phyloP scores from a whole-genome alignment of 2,797 vertebrate genomes.

The Chiroxiphia lanceolata region DNA sequence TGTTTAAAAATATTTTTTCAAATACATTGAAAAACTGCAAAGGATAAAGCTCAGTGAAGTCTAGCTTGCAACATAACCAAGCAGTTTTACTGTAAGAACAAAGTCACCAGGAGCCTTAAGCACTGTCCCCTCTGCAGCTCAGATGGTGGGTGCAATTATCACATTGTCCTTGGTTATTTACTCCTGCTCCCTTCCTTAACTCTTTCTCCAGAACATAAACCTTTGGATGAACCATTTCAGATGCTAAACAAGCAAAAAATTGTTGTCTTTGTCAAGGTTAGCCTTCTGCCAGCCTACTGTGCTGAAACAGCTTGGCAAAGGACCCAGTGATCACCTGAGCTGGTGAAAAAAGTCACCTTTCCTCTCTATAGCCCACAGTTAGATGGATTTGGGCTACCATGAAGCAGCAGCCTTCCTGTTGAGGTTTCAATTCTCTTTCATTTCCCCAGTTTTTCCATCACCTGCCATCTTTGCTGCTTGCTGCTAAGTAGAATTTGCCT shows the following conservation, averaged over 20 bases:
- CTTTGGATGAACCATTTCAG: not conserved
- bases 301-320: not conserved
- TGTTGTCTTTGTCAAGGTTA: not conserved
- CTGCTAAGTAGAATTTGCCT: conserved; percentile 12
- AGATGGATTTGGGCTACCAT: not conserved
- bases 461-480: conserved; percentile 11
- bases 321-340: not conserved
- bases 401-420: not conserved
- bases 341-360: not conserved
- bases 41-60: not conserved
- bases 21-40: not conserved
- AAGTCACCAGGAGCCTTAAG: not conserved
- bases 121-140: not conserved
- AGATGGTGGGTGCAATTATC: not conserved
- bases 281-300: not conserved
- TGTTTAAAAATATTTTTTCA: not conserved
- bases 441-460: conserved; percentile 15
- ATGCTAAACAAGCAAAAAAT: not conserved
- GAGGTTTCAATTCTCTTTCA: not conserved
- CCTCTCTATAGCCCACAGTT: not conserved
- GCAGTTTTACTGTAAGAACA: not conserved
- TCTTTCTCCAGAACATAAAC: not conserved
- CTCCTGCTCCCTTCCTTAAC: not conserved
- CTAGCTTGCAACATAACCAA: not conserved
- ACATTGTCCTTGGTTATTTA: not conserved